Evolutionary conservation across 1,140 invertebrate species (phyloP).

Genomic region (Aleiodes sp.): DNA sequence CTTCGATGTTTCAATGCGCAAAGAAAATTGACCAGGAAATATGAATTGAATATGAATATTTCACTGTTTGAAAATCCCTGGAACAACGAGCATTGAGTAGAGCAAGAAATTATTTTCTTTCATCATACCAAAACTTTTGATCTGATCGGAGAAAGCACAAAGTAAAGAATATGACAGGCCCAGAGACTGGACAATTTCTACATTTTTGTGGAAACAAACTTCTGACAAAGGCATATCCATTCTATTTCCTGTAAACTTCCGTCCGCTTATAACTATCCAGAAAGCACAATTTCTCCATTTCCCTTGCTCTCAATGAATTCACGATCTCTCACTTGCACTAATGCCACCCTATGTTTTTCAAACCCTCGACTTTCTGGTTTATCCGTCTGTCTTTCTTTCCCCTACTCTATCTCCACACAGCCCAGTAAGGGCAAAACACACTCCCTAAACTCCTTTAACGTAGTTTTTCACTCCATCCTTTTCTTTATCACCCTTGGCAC

Average conservation of each 20-base stretch:
- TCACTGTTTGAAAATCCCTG: too few relatives aligned
- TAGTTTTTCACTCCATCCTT: not conserved
- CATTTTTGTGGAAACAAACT: not conserved
- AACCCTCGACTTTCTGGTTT: not conserved
- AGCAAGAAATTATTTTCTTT: too few relatives aligned
- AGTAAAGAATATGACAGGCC: not conserved
- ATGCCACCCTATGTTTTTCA: too few relatives aligned
- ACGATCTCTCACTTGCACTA: not conserved
- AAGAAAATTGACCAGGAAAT: too few relatives aligned
- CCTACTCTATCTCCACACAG: too few relatives aligned
- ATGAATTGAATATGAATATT: too few relatives aligned
- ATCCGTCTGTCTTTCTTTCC: not conserved
- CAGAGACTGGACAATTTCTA: not conserved
- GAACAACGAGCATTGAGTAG: too few relatives aligned
- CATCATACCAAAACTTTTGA: too few relatives aligned
- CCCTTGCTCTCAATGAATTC: not conserved
- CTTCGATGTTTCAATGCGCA: too few relatives aligned
- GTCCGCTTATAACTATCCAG: not conserved
- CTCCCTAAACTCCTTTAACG: not conserved
- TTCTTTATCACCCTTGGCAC: not conserved
- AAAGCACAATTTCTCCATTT: not conserved
- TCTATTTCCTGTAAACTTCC: constrained; percentile 34
- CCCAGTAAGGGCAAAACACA: not conserved
- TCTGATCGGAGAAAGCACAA: not conserved
- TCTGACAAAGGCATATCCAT: constrained; percentile 38